Conservation (phyloP, 2,888 invertebrate genomes). For the Colletes collaris region DNA sequence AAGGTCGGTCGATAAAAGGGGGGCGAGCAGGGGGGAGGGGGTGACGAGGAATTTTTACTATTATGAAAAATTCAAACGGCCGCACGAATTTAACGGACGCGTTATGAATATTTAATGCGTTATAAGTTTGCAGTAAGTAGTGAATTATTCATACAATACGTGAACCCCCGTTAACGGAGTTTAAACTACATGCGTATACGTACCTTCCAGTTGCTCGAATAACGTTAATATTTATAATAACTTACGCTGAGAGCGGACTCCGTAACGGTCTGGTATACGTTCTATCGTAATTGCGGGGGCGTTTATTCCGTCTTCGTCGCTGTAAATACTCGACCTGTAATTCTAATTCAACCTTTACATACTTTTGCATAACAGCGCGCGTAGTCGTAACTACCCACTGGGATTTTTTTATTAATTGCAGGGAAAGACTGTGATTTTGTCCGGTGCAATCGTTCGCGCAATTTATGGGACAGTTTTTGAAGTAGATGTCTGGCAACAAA, state of each 20-base stretch:
- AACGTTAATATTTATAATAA: slow-evolving; percentile 45
- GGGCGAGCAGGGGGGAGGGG: not conserved
- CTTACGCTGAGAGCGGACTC: not conserved
- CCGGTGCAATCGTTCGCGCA: too few species aligned
- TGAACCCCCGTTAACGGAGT: slow-evolving; percentile 41
- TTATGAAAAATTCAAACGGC: slow-evolving; percentile 48
- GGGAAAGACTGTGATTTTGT: not conserved
- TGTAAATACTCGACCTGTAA: slow-evolving; percentile 1
- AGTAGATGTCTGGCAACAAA: too few species aligned
- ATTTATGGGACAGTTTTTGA: too few species aligned
- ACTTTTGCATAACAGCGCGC: not conserved
- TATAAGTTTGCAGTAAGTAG: slow-evolving; percentile 42
- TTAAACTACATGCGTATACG: slow-evolving; percentile 38
- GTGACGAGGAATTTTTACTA: slow-evolving; percentile 5
- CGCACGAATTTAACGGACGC: slow-evolving; percentile 36
- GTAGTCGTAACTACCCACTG: too few species aligned
- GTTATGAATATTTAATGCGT: slow-evolving; percentile 46
- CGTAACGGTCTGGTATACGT: not conserved
- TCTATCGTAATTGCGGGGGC: not conserved
- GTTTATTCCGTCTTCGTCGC: slow-evolving; percentile 11
- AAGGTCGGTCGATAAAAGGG: not conserved
- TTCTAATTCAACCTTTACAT: slow-evolving; percentile 36
- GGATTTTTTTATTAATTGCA: too few species aligned
- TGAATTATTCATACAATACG: slow-evolving; percentile 54
- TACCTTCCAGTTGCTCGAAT: slow-evolving; percentile 22